These are phyloP conservation scores for Ferrisia virgata DNA, from an alignment of 2,888 invertebrate species.

Conservation along the genomic window DNA sequence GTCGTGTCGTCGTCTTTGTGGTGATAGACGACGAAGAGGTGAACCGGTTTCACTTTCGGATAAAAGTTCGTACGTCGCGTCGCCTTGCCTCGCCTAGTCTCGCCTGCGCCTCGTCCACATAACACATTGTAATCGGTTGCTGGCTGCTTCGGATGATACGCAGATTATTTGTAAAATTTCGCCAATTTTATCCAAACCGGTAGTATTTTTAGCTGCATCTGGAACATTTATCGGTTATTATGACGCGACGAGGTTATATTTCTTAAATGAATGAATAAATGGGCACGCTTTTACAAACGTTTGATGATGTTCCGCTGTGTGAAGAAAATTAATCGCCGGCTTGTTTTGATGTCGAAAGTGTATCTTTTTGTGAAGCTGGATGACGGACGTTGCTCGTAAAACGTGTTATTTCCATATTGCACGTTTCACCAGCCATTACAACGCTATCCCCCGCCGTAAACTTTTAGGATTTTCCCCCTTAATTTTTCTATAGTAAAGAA, in stretches of 20 bases:
- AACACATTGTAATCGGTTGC: neutral
- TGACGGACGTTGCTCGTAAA: neutral
- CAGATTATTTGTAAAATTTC: neutral
- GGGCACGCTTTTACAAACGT: neutral
- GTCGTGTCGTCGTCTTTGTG: neutral
- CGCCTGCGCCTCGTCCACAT: too few relatives aligned
- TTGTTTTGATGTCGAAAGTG: conserved; percentile 20
- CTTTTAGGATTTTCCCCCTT: neutral
- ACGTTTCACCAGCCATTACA: neutral
- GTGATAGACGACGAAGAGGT: neutral
- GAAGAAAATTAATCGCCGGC: conserved; percentile 21
- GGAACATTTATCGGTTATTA: neutral
- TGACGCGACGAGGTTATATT: neutral
- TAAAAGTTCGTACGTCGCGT: neutral
- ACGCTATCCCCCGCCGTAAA: neutral
- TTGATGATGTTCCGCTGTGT: conserved; percentile 20
- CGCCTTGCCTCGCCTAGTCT: too few relatives aligned
- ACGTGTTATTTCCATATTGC: neutral
- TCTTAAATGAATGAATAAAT: conserved; percentile 1
- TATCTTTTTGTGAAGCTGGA: neutral
- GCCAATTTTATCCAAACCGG: neutral
- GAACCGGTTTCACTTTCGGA: conserved; percentile 39
- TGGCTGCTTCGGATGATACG: neutral
- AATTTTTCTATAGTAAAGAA: too few relatives aligned
- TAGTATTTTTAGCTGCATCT: neutral